Conservation (phyloP, 2,888 invertebrate species). For the Ochlodes sylvanus region DNA sequence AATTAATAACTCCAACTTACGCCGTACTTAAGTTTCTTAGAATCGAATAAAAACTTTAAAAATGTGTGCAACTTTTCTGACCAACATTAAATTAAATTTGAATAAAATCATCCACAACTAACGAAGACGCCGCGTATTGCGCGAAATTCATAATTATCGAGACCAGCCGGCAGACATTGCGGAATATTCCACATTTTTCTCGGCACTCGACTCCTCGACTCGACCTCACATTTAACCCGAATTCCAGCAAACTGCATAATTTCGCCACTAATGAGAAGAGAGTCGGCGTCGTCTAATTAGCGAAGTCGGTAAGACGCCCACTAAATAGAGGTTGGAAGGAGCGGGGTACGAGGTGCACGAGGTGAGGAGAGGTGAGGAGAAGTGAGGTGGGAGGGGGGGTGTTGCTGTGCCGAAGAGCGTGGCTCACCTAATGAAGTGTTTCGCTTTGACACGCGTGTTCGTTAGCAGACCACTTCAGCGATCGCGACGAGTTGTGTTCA, state of each 20-base stretch:
- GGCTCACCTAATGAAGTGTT: conserved; percentile 84
- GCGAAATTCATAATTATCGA: conserved; percentile 38
- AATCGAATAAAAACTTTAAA: conserved; percentile 22
- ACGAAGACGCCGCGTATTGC: conserved; percentile 29
- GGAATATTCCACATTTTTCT: conserved; percentile 61
- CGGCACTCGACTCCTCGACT: conserved; percentile 64
- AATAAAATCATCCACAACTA: conserved; percentile 27
- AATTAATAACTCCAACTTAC: not conserved
- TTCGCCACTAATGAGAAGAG: conserved; percentile 82
- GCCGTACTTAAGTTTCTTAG: conserved; percentile 4
- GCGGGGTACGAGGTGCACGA: conserved; percentile 42
- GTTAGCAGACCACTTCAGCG: conserved; percentile 81
- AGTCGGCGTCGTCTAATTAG: conserved; percentile 81
- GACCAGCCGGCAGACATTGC: conserved; percentile 32
- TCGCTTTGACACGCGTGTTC: conserved; percentile 85
- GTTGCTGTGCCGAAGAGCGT: conserved; percentile 57
- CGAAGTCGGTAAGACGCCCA: conserved; percentile 78
- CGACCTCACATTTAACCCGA: conserved; percentile 79
- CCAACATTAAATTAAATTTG: conserved; percentile 29
- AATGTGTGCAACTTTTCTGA: conserved; percentile 19
- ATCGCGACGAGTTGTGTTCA: conserved; percentile 74
- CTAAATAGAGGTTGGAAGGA: conserved; percentile 64
- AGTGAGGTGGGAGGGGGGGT: conserved; percentile 45
- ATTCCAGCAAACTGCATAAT: conserved; percentile 82
- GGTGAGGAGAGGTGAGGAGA: conserved; percentile 49